These are phyloP conservation scores for Liopterus haemorrhoidalis DNA, from an alignment of 2,888 invertebrate species.

Conservation along the genomic window DNA sequence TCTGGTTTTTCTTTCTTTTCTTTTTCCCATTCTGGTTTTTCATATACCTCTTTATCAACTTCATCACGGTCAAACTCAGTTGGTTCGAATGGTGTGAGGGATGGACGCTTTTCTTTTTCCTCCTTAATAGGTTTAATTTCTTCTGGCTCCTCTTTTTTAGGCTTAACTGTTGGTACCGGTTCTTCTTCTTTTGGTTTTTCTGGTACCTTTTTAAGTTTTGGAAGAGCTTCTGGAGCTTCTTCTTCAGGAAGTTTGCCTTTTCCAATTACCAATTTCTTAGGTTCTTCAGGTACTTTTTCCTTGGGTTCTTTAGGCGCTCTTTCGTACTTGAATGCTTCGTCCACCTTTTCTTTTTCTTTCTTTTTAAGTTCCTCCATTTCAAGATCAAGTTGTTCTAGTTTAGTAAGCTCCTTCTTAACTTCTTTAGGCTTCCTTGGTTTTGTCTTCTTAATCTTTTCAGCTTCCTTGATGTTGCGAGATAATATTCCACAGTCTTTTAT, in stretches of 20 bases:
- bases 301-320: slow-evolving; percentile 32
- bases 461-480: slow-evolving; percentile 49
- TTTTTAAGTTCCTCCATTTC: slow-evolving; percentile 45
- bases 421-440: slow-evolving; percentile 43
- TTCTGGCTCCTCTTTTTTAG: slow-evolving; percentile 34
- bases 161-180: slow-evolving; percentile 33
- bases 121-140: slow-evolving; percentile 32
- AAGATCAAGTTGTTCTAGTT: slow-evolving; percentile 43
- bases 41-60: slow-evolving; percentile 40
- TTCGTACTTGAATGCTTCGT: slow-evolving; percentile 38
- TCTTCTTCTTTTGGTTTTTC: slow-evolving; percentile 38
- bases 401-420: slow-evolving; percentile 36
- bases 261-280: slow-evolving; percentile 39
- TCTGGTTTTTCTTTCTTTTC: slow-evolving; percentile 40
- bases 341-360: slow-evolving; percentile 41
- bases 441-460: slow-evolving; percentile 39
- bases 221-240: slow-evolving; percentile 35
- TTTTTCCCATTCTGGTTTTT: slow-evolving; percentile 37
- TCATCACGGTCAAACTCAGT: slow-evolving; percentile 33
- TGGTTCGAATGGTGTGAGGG: slow-evolving; percentile 39
- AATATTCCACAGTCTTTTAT: slow-evolving; percentile 44
- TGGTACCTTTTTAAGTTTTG: slow-evolving; percentile 44
- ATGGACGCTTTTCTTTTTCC: slow-evolving; percentile 35
- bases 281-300: slow-evolving; percentile 33
- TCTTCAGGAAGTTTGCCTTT: slow-evolving; percentile 43